Evolutionary conservation across 1,140 invertebrate species (phyloP).

Genomic region (Bombus impatiens): DNA sequence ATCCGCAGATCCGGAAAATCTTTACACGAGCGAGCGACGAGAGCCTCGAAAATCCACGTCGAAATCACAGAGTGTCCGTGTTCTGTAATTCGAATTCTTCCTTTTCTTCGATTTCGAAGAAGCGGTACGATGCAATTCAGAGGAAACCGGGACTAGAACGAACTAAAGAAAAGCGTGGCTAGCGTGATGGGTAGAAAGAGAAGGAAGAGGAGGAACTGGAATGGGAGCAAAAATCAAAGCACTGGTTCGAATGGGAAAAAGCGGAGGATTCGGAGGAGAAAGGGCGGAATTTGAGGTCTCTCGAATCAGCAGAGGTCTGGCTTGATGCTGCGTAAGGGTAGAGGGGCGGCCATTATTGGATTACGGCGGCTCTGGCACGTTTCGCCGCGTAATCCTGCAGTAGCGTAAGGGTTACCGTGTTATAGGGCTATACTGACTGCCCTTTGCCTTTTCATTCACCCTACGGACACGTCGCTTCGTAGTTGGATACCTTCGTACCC

Average conservation of each 20-base stretch:
- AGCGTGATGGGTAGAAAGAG: neutral
- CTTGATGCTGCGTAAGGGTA: constrained; percentile 18
- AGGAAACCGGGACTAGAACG: neutral
- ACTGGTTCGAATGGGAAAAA: neutral
- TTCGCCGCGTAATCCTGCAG: constrained; percentile 63
- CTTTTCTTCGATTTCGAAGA: neutral
- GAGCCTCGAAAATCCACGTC: neutral
- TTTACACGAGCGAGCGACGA: neutral
- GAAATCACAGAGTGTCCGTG: neutral
- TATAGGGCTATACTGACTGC: constrained; percentile 28
- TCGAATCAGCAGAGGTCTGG: constrained; percentile 51
- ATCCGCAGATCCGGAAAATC: neutral
- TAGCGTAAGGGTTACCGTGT: constrained; percentile 51
- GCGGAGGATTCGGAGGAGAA: neutral
- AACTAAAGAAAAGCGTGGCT: neutral
- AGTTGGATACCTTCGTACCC: neutral
- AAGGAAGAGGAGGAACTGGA: too few species aligned
- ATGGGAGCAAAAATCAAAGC: constrained; percentile 30
- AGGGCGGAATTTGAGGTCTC: neutral
- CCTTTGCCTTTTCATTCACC: constrained; percentile 47
- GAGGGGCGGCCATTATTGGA: constrained; percentile 60
- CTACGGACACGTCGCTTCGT: constrained; percentile 27
- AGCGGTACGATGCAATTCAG: neutral
- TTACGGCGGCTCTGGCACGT: constrained; percentile 56
- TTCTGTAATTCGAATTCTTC: neutral